A percentile compares a stretch with the other conserved stretches of the same genome.
phyloP scores from a whole-genome alignment of 2,113 vertebrate species.

The Clupea harengus region DNA sequence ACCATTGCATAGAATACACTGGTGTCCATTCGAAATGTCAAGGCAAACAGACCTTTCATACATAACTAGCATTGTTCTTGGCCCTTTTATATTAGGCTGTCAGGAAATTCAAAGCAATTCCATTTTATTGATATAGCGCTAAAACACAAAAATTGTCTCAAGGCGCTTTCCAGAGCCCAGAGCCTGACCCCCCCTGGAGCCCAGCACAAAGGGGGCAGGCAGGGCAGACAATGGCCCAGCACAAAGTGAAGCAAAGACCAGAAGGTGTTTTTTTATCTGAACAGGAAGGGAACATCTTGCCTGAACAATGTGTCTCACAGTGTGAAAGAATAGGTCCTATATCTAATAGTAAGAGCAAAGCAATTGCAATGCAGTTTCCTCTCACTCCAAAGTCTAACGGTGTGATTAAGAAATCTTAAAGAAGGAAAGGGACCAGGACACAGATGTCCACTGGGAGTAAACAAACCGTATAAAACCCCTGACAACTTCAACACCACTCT shows the following conservation, averaged over 20 bases:
- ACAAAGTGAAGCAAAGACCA: background rate
- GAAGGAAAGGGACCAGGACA: background rate
- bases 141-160: no score
- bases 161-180: no score
- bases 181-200: no score
- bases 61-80: background rate
- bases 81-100: background rate
- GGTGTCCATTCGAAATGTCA: no score
- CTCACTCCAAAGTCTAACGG: background rate
- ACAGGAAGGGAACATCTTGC: constrained; percentile 18
- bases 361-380: constrained; percentile 3
- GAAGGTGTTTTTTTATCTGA: background rate
- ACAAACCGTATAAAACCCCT: background rate
- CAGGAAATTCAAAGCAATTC: background rate
- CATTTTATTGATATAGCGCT: no score
- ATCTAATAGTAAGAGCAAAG: background rate
- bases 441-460: background rate
- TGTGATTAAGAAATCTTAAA: no score
- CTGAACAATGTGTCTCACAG: constrained; percentile 2
- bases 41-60: background rate
- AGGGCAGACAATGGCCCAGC: no score
- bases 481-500: background rate
- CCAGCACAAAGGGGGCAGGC: no score
- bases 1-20: no score
- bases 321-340: constrained; percentile 20